Evolutionary conservation across 2,113 vertebrate genomes (phyloP), one percentile per base, ranked within the genome.

Genomic region (Poicephalus meyeri): DNA sequence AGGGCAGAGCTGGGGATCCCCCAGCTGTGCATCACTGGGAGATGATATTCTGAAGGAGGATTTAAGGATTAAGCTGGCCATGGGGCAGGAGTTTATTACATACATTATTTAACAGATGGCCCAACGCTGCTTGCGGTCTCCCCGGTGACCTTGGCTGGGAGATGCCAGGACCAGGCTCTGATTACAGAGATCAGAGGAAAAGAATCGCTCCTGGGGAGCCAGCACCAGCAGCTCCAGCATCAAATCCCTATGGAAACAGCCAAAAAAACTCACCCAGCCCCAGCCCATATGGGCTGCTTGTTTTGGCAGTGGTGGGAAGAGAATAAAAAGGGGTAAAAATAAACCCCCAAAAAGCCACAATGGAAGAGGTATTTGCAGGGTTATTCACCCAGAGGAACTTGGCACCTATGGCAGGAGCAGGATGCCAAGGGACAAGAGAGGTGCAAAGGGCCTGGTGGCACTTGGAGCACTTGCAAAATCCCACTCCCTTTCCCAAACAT

Each of bases 21-120:
- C 61, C 10, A 1, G 74, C 56, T 8, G 0, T 1, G 10, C 44
- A 19, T 18, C 2, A 8, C 52, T 3, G 1, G 74, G 88, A 89
- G 82, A 76, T 86, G 94, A 70, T 88, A 8, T 82, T 90, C 56
- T 18, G 79, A 82, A 93, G 93, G 94, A 95, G 93, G 96, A 96
- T 96, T 96, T 96, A 92, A 95, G 96, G 96, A 95, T 96, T 96
- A 96, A 95, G 79, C 70, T 18, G 82, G 88, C 94, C 78, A 7
- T 16, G 7, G 91, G 93, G 93, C 85, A 93, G 81, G 91, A 96
- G 70, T 87, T 95, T 92, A 92, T 95, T 72, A 63, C 94, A 90
- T 95, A 72, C 68, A 93, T 95, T 96, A 96, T 96, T 96, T 95
- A 96, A 92, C 96, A 96, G 96, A 93, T 96, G 96, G 96, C 93